Base-by-base conservation (phyloP, 2,113 vertebrate genomes). In the Pantherophis guttatus region DNA sequence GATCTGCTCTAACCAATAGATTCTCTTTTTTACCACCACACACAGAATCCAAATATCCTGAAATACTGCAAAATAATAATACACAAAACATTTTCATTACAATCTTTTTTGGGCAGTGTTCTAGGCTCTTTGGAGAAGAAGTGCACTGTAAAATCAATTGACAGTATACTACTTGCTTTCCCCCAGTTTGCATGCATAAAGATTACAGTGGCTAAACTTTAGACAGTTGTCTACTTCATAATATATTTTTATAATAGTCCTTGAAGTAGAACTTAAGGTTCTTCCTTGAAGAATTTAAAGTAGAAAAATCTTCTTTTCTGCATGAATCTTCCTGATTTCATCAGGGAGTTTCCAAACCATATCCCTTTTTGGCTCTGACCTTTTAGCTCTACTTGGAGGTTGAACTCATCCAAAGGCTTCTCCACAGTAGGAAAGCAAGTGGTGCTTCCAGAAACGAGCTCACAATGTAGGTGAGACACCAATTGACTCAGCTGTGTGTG, bases 301-400 rank as follows among this genome's bases (percentile, higher is more conserved):
- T 29, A 24, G 75, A 57, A 86, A 48, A 86, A 19, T 55, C 23
- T 48, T 54, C 2, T 24, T 86, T 65, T 87, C 26, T 87, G 29
- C 58, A 65, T n/a, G 19, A 52, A 33, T 5, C 57, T n/a, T 23
- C 5, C 57, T 92, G 48, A 54, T 13, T 91, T 53, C 65, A 11
- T 81, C 12, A 54, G 48, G 19, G 58, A 87, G 58, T 50, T 9
- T 62, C 48, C 24, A 87, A 87, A 65, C 19, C 11, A 13, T 92
- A 33, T 44, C 24, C 24, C 44, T 88, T 92, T 52, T 44, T 54
- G 91, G 58, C 24, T 88, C 91, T 92, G 91, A 92, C 91, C 91
- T 92, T 88, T 87, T 44, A 88, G 12, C 50, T 88, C 91, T 88
- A 88, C 91, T 52, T 92, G 91, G 86, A 92, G 58, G 57, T 54